Base-by-base conservation (phyloP, 2,797 vertebrate genomes). In the Botia kubotai region DNA sequence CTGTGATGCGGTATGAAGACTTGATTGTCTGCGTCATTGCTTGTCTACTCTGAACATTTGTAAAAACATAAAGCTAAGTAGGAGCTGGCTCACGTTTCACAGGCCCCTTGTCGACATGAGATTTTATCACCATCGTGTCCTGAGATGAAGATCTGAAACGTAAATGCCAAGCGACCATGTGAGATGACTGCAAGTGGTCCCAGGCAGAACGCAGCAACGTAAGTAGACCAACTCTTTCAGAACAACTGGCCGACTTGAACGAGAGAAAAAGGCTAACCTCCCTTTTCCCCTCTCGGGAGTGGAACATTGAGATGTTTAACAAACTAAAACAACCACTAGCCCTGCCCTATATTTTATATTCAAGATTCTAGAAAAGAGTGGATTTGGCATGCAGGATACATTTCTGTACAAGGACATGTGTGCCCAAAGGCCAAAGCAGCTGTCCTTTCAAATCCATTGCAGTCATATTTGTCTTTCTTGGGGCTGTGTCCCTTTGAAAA, bases 381-480 rank as follows among this genome's bases (percentile, higher is more conserved):
- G 85, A 89, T 86, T 71, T 87, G 87, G 91, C 86, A 86, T 88
- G 89, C 87, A 91, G 88, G 90, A 93, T 91, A 90, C 88, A 90
- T 89, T 93, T 91, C 91, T 92, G 93, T 93, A 90, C 90, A 87
- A 72, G 85, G 88, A 89, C 86, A 88, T 82, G 88, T 84, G 86
- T 90, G 84, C 89, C 87, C 86, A 84, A 89, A 62, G 75, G 87
- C 87, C 89, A 39, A 81, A 86, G 87, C 91, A 91, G 90, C 92
- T 92, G 91, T 88, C 87, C 79, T 90, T 92, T 91, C 88, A 87
- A 88, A 87, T 52, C 50, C 50, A 78, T 75, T 84, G 77, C 85
- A 89, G 91, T 88, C 89, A 87, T 91, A 90, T 92, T 89, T 89
- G 89, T 91, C 90, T 93, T 85, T 86, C 83, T 84, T 88, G 83